Base-by-base conservation (phyloP, 1,140 invertebrate genomes). In the Drosophila ambigua region DNA sequence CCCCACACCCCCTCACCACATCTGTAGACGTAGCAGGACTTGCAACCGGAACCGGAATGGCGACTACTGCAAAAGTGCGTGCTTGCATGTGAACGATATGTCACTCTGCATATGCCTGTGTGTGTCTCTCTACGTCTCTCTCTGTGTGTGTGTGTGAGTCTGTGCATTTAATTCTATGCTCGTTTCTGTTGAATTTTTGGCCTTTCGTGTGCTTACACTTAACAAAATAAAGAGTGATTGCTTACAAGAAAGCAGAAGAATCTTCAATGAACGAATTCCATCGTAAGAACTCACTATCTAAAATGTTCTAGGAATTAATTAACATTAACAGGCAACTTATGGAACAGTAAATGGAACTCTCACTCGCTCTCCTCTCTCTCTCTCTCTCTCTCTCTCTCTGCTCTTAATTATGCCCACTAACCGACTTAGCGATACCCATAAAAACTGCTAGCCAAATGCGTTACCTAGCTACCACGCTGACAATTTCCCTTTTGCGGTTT, bases 11-110 rank as follows among this genome's bases (percentile, higher is more conserved):
- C 16, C 9, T 2, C 28, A 26, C 2, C 26, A n/a, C 2, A 15
- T 53, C 6, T 5, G 8, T 13, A 49, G 11, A 39, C 35, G 35
- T 13, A 5, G 35, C 35, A 39, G 35, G 11, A 20, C 46, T 20
- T 4, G 66, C 28, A 67, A 35, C 28, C 39, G 48, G 31, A 67
- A 43, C 43, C 35, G 64, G 69, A 53, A 50, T 62, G 67, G 69
- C 60, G 64, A 77, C 81, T 84, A 50, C 63, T 81, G 81, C 82
- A 85, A 87, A 87, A 85, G 81, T 85, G 81, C 81, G 82, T 85
- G 81, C 75, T 74, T 85, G 81, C 73, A 74, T 72, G 66, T 63
- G 57, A 71, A 68, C 72, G 77, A 84, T 77, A 80, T 80, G 77
- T 80, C 55, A 77, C 31, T 58, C 39, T 67, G 72, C 65, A 43